Base-by-base conservation (phyloP, 2,113 vertebrate genomes). In the Mellivora capensis region DNA sequence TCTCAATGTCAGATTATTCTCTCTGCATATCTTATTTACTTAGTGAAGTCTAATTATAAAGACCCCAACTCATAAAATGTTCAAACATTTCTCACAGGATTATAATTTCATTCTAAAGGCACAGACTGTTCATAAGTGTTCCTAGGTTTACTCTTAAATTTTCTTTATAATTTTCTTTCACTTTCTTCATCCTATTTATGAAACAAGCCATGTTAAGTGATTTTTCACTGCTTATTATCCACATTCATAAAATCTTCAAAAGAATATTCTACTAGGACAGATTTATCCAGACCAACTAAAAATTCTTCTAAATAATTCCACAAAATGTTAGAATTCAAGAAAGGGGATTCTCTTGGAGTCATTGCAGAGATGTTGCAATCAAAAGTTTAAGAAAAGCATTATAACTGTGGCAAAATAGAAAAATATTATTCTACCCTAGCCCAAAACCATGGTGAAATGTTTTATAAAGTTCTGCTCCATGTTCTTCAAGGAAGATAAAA, bases 351-450 rank as follows among this genome's bases (percentile, higher is more conserved):
- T 95, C n/a, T 69, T 80, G 27, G 52, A 79, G 57, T 76, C 37
- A 61, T 31, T 74, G 18, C 29, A 61, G 13, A 72, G 15, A 72
- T 47, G 59, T 20, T 82, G 12, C 71, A 57, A 80, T 89, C 47
- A 82, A 93, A 91, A 74, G 67, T 62, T 59, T 84, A 95, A 95
- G 42, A 31, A 80, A 96, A 96, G 93, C 54, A 96, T 77, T 80
- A n/a, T 64, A 90, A 54, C 39, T 88, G 29, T 37, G 54, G 47
- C 27, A 87, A 95, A 97, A 93, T 6, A 81, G 71, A 96, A 95
- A 97, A 95, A 77, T 82, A 82, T 67, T 93, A 72, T 74, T 95
- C 52, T 90, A 57, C 5, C 2, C 8, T n/a, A 91, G 37, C 67
- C 59, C 90, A 85, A 95, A 88, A 90, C 14, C 52, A 42, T 49